Base-by-base conservation (phyloP, 2,888 invertebrate species). In the Cotesia congregata region DNA sequence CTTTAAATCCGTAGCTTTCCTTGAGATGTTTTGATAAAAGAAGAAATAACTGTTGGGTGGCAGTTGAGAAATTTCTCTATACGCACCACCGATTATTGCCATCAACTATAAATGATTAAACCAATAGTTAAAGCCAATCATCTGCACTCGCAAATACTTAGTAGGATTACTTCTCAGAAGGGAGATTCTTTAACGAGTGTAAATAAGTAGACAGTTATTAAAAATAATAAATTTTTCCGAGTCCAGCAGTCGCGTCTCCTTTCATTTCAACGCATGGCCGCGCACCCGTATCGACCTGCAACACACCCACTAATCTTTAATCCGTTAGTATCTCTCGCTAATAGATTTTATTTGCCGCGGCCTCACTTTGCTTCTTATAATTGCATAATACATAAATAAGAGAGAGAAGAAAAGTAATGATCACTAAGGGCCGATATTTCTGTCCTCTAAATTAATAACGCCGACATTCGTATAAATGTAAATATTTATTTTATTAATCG, bases 211-310 rank as follows among this genome's bases (percentile, higher is more conserved):
- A 76, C 69, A 78, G 73, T 50, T 50, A 7, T 50, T 12, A 50
- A 50, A 72, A 62, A 68, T 20, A 62, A 39, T 65, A 71, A 68
- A 74, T 50, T 50, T 12, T 50, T 12, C 12, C 9, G 3, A 50
- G 50, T 50, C 80, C 77, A 70, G 70, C 72, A 81, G 84, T 84
- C 84, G 84, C 87, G 87, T 87, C 87, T 88, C 87, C 88, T 88
- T 87, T 88, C 88, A 87, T 88, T 88, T 88, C 85, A 88, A 88
- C 88, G 88, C 88, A 87, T 87, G 87, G 84, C 85, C 86, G 87
- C 86, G 83, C 86, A 86, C 84, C 83, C 85, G 85, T 80, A 85
- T 85, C 85, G 83, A 82, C 82, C 80, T 82, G 81, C 82, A 86
- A 86, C 87, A 86, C 88, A 86, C 87, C 85, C 86, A 87, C 86